Conservation (phyloP, 1,140 invertebrate genomes). For the Drosophila equinoxialis region DNA sequence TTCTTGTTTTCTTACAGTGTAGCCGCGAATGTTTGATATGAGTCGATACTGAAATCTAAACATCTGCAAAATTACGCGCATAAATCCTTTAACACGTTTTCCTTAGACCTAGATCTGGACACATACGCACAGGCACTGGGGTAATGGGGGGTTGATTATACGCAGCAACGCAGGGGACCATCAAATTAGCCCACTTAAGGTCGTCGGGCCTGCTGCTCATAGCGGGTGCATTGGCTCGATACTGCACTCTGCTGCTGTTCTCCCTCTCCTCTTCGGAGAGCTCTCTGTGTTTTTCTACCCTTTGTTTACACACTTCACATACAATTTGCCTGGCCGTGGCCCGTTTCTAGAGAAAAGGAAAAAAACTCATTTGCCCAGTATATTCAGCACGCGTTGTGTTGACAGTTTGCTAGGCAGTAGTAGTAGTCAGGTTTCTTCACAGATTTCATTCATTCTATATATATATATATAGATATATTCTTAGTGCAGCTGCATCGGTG, state of each 20-base stretch:
- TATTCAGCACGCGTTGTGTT: conserved; percentile 42
- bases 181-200: conserved; percentile 77
- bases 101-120: conserved; percentile 30
- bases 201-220: conserved; percentile 39
- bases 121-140: conserved; percentile 19
- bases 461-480: too few species aligned
- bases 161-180: conserved; percentile 57
- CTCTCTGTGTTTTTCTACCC: conserved; percentile 9
- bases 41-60: conserved; percentile 66
- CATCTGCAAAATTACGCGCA: conserved; percentile 81
- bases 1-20: neutral
- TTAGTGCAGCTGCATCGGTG: conserved; percentile 51
- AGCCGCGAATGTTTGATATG: conserved; percentile 19
- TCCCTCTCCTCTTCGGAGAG: neutral
- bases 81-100: conserved; percentile 81
- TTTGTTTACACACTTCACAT: conserved; percentile 66
- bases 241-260: conserved; percentile 4
- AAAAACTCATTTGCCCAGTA: conserved; percentile 14
- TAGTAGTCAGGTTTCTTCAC: conserved; percentile 3
- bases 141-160: conserved; percentile 60
- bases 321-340: conserved; percentile 20
- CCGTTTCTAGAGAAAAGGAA: neutral
- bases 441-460: neutral
- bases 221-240: conserved; percentile 40
- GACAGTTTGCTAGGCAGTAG: conserved; percentile 33